Base-by-base conservation (phyloP, 53 echinoderm and acorn worm species). In the Hippasteria phrygiana region DNA sequence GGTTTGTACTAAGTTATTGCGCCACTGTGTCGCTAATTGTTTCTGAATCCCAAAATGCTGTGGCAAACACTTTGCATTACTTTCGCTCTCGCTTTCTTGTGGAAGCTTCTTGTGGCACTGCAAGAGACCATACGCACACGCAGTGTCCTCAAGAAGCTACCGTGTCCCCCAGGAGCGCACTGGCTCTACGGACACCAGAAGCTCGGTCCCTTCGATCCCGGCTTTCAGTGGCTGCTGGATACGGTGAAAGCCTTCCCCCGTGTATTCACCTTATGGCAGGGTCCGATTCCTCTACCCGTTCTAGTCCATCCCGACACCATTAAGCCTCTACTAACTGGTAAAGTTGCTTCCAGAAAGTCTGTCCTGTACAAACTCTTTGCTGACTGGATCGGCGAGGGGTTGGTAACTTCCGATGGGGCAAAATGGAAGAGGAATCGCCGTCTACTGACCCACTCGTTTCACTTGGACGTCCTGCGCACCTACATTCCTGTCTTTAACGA, bases 401-500 rank as follows among this genome's bases (percentile, higher is more conserved):
- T 79, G 4, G 80, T 29, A 10, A 56, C 28, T 9, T 59, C 62
- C 2, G 18, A 62, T n/a, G 80, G 80, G 26, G 59, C 80, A 20
- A 56, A 79, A 35, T 79, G 80, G 80, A 55, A 59, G 80, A 79
- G 80, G 40, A 56, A 79, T 41, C 80, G 59, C 41, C 62, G 56
- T 3, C 26, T 59, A 11, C 27, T 79, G 38, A 59, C 62, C 7
- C 11, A 24, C 37, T 56, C 59, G 12, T 79, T 55, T 39, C 62
- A 79, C 40, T 35, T 59, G 1, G 39, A 62, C 40, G 40, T 59
- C 2, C 13, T 59, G 59, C 14, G 37, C 0, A 59, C 80, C 39
- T 56, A 79, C 29, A 26, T 79, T 5, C 80, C 80, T n/a, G 31
- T 62, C 20, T 79, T 59, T 37, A 79, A 79, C 13, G 62, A 59